Evolutionary conservation across 1,140 invertebrate species (phyloP), one percentile per base, ranked within the genome.

Genomic region (Brachionus sp.): DNA sequence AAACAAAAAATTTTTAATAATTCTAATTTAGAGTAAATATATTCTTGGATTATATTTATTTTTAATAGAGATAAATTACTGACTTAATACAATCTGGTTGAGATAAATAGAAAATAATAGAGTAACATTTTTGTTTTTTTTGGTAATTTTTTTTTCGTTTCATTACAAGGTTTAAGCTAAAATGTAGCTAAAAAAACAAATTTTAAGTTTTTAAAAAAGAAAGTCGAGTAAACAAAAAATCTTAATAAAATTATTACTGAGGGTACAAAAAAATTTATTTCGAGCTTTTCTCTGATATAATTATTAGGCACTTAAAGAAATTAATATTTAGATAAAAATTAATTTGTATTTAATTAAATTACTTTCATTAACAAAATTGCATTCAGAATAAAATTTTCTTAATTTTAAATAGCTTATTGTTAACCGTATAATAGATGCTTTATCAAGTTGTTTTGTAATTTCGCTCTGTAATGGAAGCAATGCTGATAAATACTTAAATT

Each of bases 401-500:
- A 98, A 91, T 90, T 97, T 96, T 87, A 98, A 92, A 91, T 96
- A 98, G 89, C 94, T 96, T 88, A 98, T 98, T 85, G 95, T 98
- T 86, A 98, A 93, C 87, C 96, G 92, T 90, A 98, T 98, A 88
- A 98, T 97, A 86, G 96, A 98, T 23, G 96, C 96, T 90, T 98
- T 98, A 91, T 98, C 96, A 90, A 98, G 91, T 89, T 98, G 96
- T 85, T 94, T 95, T 85, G 96, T 98, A 88, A 98, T 98, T 86
- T 95, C 96, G 3, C 94, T 93, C 0, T 96, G 96, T 44, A 98
- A 91, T 0, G 96, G 96, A 85, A 98, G 90, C 93, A 98, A 95
- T 91, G 98, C 98, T 84, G 96, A 95, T 88, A 98, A 90, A 90
- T 98, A 96, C 90, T 97, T 97, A 90, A 98, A 98, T 90, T 98